Evolutionary conservation across 1,140 invertebrate genomes (phyloP), one percentile per base, ranked within the genome.

Genomic region (Pseudomyrmex dendroicus): DNA sequence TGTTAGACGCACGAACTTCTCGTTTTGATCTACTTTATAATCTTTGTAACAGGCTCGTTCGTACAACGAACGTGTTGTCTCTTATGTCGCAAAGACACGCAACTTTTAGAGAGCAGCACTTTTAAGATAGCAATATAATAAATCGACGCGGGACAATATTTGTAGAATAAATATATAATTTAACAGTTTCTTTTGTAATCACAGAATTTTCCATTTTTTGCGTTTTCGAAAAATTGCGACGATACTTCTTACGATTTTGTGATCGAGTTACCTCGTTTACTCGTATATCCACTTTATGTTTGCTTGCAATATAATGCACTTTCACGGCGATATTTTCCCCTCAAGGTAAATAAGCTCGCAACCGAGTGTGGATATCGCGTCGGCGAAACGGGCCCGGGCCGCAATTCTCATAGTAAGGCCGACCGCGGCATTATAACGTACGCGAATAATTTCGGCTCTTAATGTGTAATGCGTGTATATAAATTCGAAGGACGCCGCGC

Each of bases 331-430:
- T 74, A 83, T 83, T 83, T 83, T 66, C 46, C 73, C 73, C 20
- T 17, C 66, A 50, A 80, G 76, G 76, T 80, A 80, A 80, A 80
- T 80, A 80, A 70, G 66, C 44, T 48, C 9, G 83, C 74, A 74
- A 73, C 64, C n/a, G 56, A 70, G 82, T 73, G 83, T 86, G 83
- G 86, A 87, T 87, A 90, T 77, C 82, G 84, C 68, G 64, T 73
- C 67, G 77, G 77, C 72, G 68, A 86, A 35, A 64, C 78, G 84
- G 48, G 80, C 35, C 67, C 70, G 48, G 50, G 20, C 72, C 82
- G 67, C 35, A 73, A 82, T 84, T 83, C 82, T 86, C 87, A 68
- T 83, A 86, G 86, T 66, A 61, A 80, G 76, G 76, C 76, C 76
- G 59, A 13, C 66, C 66, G 66, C 52, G 62, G 74, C 76, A 72